Evolutionary conservation across 2,797 vertebrate genomes (phyloP).

Genomic region (Acipenser ruthenus): DNA sequence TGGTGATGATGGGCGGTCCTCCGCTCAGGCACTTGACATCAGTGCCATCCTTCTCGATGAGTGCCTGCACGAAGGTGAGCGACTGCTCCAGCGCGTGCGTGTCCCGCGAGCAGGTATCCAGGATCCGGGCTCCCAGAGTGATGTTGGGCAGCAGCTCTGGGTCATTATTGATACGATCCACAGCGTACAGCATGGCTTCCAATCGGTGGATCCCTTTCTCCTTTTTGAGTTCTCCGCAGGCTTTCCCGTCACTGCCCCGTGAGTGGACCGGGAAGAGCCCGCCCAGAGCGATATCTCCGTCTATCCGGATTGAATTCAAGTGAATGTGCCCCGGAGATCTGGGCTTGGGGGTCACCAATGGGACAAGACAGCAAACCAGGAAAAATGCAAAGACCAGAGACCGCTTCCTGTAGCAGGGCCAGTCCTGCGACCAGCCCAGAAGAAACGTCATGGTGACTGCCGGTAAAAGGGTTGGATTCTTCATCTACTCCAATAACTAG

Average conservation of each 20-base stretch:
- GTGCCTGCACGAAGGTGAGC: constrained; percentile 88
- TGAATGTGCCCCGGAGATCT: constrained; percentile 80
- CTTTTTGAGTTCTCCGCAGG: constrained; percentile 92
- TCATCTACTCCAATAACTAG: constrained; percentile 59
- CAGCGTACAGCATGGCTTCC: constrained; percentile 91
- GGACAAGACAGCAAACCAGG: constrained; percentile 54
- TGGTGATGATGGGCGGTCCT: constrained; percentile 90
- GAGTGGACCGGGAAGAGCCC: constrained; percentile 89
- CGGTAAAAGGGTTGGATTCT: constrained; percentile 60
- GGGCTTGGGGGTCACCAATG: constrained; percentile 69
- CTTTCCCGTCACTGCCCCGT: constrained; percentile 78
- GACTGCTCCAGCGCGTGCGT: constrained; percentile 94
- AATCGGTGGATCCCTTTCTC: constrained; percentile 91
- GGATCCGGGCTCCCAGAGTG: constrained; percentile 85
- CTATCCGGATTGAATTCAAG: constrained; percentile 91
- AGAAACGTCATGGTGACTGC: constrained; percentile 52
- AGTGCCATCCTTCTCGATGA: constrained; percentile 90
- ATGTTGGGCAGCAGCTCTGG: constrained; percentile 90
- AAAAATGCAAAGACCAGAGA: constrained; percentile 33
- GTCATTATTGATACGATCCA: constrained; percentile 94
- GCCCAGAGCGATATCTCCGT: constrained; percentile 88
- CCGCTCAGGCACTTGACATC: constrained; percentile 88
- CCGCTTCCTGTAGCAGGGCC: constrained; percentile 31
- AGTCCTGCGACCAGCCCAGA: constrained; percentile 36
- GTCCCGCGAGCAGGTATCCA: constrained; percentile 93